phyloP scores from a whole-genome alignment of 2,113 vertebrate genomes.

The Chrysochloris asiatica region DNA sequence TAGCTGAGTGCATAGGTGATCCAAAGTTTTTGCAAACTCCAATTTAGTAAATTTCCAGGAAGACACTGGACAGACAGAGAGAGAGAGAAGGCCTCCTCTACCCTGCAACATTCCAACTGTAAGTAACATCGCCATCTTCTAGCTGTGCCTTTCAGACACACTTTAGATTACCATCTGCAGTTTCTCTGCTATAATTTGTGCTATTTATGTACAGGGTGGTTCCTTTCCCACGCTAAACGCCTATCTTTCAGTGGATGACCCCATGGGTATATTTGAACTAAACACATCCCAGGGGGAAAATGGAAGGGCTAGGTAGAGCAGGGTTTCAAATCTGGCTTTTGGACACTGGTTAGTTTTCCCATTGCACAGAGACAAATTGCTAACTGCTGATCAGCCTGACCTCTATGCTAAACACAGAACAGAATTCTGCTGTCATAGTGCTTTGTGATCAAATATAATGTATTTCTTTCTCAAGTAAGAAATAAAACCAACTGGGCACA shows the following conservation, averaged over 20 bases:
- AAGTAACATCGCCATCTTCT: background rate
- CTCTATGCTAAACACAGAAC: background rate
- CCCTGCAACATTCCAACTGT: background rate
- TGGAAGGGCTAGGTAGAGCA: background rate
- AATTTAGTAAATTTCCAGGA: background rate
- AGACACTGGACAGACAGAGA: background rate
- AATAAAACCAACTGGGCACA: constrained; percentile 75
- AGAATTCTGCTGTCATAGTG: background rate
- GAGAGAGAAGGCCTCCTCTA: background rate
- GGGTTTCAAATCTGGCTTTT: background rate
- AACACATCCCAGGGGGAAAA: background rate
- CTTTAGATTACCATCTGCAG: background rate
- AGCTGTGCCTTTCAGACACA: background rate
- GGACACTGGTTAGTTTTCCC: background rate
- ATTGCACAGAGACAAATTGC: background rate
- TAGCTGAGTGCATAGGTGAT: background rate
- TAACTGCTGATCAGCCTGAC: background rate
- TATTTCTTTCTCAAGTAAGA: constrained; percentile 77
- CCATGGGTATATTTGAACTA: background rate
- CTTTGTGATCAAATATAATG: background rate
- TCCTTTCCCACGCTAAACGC: constrained; percentile 24
- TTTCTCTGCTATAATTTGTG: constrained; percentile 14
- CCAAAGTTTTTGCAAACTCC: accelerated
- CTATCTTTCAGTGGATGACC: constrained; percentile 3
- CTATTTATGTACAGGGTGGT: constrained; percentile 40